Evolutionary conservation across 2,113 vertebrate genomes (phyloP), one percentile per base, ranked within the genome.

Genomic region (Zeus faber): DNA sequence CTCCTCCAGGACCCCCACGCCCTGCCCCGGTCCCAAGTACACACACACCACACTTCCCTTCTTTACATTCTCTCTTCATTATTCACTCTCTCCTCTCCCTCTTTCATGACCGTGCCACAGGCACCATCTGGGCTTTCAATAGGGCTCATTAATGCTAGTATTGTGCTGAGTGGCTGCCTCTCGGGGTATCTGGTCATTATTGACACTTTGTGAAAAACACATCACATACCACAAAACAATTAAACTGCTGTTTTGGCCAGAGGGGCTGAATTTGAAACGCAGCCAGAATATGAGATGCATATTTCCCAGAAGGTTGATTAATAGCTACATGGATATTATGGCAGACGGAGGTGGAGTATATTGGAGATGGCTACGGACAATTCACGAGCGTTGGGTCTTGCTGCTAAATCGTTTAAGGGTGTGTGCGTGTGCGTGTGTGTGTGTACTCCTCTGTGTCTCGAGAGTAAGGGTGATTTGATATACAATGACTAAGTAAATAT

Each of bases 81-180:
- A 53, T 60, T 49, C 56, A n/a, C 33, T n/a, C 14, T 16, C 14
- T 25, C 44, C 48, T 57, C 54, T 56, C 44, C 49, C 55, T 77
- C 29, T 10, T 6, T 18, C 26, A 13, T 16, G 3, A 48, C 22
- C 63, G 16, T 2, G 56, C 75, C 74, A 14, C 67, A 71, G 71
- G 78, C 80, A 79, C 83, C 79, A 83, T 83, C 82, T 85, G 79
- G 71, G 60, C 65, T 78, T 87, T 85, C 85, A 85, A 68, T 71
- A 73, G 80, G 63, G 59, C 85, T 85, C 82, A 82, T 85, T 84
- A 87, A 82, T 80, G 65, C 76, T 58, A 39, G 54, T 41, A 66
- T 78, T 81, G 81, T 82, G 65, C 63, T 58, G 54, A 64, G 49
- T 57, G 49, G 64, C 65, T 67, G 51, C 58, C 70, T 78, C 67